phyloP scores from a whole-genome alignment of 2,113 vertebrate species.

The Drymodes brunneopygia region DNA sequence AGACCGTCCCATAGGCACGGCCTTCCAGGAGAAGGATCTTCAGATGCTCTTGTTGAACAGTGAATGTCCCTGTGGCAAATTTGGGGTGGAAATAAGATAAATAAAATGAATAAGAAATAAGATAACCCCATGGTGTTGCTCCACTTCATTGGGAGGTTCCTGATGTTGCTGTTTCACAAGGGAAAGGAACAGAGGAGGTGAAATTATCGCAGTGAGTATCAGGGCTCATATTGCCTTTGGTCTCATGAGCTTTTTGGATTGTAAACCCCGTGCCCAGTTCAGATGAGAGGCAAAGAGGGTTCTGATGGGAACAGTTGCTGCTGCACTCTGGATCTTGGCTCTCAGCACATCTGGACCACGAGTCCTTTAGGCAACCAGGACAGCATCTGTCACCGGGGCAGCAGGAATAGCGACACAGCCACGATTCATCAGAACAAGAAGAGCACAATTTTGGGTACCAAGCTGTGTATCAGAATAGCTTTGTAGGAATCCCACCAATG shows the following conservation, averaged over 20 bases:
- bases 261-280: accelerated
- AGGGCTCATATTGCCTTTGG: accelerated
- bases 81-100: not conserved
- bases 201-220: accelerated
- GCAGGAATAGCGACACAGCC: not conserved
- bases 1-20: not conserved
- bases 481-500: not conserved
- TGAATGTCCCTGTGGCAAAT: not conserved
- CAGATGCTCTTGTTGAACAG: not conserved
- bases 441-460: not conserved
- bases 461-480: not conserved
- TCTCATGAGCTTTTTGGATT: not conserved
- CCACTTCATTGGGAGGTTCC: not conserved
- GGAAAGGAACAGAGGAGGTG: not conserved
- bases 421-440: not conserved
- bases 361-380: not conserved
- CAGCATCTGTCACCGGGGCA: accelerated
- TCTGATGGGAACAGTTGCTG: not conserved
- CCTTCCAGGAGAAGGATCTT: not conserved
- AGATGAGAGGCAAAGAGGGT: not conserved
- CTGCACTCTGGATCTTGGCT: not conserved
- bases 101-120: not conserved
- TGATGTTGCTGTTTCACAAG: not conserved
- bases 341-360: not conserved
- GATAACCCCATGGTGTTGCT: not conserved